These are phyloP conservation scores for Acanthochromis polyacanthus DNA, from an alignment of 2,113 vertebrate genomes.

Conservation along the genomic window DNA sequence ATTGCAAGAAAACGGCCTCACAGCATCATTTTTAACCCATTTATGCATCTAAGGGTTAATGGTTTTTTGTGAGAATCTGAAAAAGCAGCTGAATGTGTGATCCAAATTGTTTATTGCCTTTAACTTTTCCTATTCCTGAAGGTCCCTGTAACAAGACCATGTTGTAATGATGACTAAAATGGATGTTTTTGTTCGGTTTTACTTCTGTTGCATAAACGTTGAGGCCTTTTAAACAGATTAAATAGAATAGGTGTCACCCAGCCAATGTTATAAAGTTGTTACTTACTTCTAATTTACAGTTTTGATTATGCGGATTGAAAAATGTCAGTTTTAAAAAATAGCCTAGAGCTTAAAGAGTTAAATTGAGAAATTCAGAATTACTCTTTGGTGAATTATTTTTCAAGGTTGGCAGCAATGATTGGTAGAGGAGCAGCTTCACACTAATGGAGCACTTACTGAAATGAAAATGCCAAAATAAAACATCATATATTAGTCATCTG, in stretches of 20 bases:
- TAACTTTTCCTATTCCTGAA: too few relatives aligned
- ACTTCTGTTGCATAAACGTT: too few relatives aligned
- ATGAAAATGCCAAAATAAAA: slow-evolving; percentile 66
- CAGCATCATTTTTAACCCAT: too few relatives aligned
- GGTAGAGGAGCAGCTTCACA: slow-evolving; percentile 21
- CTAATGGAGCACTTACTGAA: slow-evolving; percentile 61
- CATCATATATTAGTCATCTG: slow-evolving; percentile 46
- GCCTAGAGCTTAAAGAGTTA: background rate
- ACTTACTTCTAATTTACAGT: background rate
- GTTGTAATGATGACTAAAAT: too few relatives aligned
- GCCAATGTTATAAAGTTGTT: too few relatives aligned
- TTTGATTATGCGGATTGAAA: background rate
- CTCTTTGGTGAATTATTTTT: slow-evolving; percentile 41
- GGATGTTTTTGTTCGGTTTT: too few relatives aligned
- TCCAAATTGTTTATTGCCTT: too few relatives aligned
- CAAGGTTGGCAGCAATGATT: slow-evolving; percentile 25
- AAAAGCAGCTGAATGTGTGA: too few relatives aligned
- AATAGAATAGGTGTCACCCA: background rate
- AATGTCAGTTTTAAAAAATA: background rate
- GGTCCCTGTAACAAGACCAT: too few relatives aligned
- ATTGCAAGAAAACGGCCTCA: too few relatives aligned
- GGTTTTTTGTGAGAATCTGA: too few relatives aligned
- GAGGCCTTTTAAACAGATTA: background rate
- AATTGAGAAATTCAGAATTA: slow-evolving; percentile 19
- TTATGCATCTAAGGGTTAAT: too few relatives aligned